These are phyloP conservation scores for Seira ritae DNA, from an alignment of 2,888 invertebrate genomes.

Conservation along the genomic window DNA sequence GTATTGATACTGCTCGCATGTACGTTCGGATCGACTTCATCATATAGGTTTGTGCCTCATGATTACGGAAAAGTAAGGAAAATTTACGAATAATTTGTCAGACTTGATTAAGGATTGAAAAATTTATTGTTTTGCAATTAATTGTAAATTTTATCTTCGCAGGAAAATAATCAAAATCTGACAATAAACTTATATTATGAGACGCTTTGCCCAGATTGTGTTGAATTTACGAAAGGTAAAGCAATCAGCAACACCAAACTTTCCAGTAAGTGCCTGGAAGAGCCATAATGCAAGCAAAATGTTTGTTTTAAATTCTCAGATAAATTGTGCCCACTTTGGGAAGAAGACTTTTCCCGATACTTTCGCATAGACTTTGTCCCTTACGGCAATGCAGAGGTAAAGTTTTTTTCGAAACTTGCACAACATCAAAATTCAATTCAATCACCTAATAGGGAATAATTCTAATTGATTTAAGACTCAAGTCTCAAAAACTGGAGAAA, in stretches of 20 bases:
- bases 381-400: constrained; percentile 69
- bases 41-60: neutral
- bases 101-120: neutral
- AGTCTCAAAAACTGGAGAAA: constrained; percentile 51
- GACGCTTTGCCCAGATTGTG: constrained; percentile 67
- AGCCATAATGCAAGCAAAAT: too few relatives aligned
- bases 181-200: constrained; percentile 67
- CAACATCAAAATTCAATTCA: too few relatives aligned
- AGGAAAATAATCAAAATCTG: constrained; percentile 7
- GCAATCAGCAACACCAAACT: too few relatives aligned
- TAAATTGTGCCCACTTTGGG: constrained; percentile 61
- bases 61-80: neutral
- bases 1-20: too few relatives aligned
- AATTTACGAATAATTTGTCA: neutral
- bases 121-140: too few relatives aligned
- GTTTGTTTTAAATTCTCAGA: too few relatives aligned
- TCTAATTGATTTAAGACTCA: too few relatives aligned
- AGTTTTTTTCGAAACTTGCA: neutral
- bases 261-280: too few relatives aligned
- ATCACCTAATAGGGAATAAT: too few relatives aligned
- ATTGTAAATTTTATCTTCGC: too few relatives aligned
- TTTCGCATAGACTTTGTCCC: constrained; percentile 65
- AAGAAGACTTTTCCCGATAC: constrained; percentile 52
- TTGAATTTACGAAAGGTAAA: too few relatives aligned
- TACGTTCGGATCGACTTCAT: too few relatives aligned